phyloP scores from a whole-genome alignment of 2,888 invertebrate genomes.

The Amblyjoppa fuscipennis region DNA sequence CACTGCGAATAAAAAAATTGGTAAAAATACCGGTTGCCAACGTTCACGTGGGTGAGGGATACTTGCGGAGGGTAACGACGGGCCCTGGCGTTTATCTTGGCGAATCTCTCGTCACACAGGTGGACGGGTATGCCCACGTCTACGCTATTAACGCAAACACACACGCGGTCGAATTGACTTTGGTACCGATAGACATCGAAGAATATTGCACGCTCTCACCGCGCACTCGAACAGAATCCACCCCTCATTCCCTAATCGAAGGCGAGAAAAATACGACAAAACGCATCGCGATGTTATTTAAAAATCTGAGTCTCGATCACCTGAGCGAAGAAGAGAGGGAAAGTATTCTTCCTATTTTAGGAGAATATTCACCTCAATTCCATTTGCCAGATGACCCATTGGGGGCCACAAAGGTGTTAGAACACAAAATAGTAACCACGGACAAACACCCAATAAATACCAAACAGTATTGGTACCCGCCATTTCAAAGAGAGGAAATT shows the following conservation, averaged over 20 bases:
- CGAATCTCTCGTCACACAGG: neutral
- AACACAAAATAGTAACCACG: neutral
- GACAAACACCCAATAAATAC: neutral
- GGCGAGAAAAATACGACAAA: neutral
- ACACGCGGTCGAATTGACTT: neutral
- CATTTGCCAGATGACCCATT: neutral
- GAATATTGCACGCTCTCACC: neutral
- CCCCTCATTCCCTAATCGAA: neutral
- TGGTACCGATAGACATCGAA: neutral
- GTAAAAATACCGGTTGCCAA: neutral
- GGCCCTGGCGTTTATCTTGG: neutral
- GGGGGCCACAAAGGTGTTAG: neutral
- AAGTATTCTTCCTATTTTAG: neutral
- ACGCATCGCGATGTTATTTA: neutral
- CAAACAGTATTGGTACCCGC: constrained; percentile 18
- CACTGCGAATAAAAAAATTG: neutral
- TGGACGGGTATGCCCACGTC: neutral
- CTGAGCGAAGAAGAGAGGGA: neutral
- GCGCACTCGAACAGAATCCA: neutral
- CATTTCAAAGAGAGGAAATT: constrained; percentile 16
- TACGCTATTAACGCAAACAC: neutral
- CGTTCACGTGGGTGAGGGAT: neutral
- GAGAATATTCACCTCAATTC: neutral
- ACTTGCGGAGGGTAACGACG: neutral
- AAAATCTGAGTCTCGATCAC: neutral